phyloP scores from a whole-genome alignment of 2,797 vertebrate species.

The Cichlasoma orientale region DNA sequence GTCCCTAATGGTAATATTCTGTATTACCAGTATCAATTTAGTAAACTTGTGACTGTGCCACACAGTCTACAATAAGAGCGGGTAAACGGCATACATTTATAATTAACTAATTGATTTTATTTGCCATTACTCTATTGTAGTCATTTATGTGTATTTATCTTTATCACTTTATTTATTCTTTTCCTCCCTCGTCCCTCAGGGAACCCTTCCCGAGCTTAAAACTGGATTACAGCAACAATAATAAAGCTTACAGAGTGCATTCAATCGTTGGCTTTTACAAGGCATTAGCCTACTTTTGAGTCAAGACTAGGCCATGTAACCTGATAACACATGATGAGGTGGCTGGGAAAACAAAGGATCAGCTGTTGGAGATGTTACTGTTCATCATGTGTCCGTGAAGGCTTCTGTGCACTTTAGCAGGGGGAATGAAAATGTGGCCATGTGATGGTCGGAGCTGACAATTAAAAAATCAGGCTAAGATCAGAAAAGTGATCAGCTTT shows the following conservation, averaged over 20 bases:
- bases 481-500: slow-evolving; percentile 1
- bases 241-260: slow-evolving; percentile 33
- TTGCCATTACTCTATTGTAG: background rate
- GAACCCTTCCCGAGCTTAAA: slow-evolving; percentile 28
- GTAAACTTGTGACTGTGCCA: accelerated
- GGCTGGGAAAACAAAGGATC: slow-evolving; percentile 26
- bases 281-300: slow-evolving; percentile 32
- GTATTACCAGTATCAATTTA: no score
- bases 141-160: background rate
- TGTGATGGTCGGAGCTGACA: slow-evolving; percentile 8
- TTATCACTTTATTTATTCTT: background rate
- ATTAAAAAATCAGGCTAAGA: slow-evolving; percentile 1
- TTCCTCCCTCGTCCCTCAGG: slow-evolving; percentile 7
- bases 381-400: slow-evolving; percentile 12
- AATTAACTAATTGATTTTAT: background rate
- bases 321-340: slow-evolving; percentile 34
- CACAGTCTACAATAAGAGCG: background rate
- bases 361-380: slow-evolving; percentile 6
- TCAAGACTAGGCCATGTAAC: slow-evolving; percentile 32
- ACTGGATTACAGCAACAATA: slow-evolving; percentile 19
- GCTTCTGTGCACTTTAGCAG: slow-evolving; percentile 27
- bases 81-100: background rate
- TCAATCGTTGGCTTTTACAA: slow-evolving; percentile 34
- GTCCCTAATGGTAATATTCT: no score
- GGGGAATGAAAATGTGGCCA: background rate